Percentiles rank a stretch among this genome's conserved stretches.
Conservation (phyloP, 2,888 invertebrate species). For the Escarpia spicata region DNA sequence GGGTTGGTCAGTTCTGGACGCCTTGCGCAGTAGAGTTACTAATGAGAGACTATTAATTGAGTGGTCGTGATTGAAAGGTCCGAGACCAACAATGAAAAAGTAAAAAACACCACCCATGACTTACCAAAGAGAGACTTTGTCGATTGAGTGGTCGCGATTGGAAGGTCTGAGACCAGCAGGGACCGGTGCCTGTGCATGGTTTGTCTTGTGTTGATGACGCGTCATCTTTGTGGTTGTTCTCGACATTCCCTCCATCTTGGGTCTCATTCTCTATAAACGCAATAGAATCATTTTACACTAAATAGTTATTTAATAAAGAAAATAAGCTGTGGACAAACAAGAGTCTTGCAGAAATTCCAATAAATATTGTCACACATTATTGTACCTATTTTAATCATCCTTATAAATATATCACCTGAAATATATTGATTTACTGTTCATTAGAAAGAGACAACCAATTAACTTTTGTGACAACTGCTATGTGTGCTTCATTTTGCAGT, state of each 20-base stretch:
- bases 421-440: no score
- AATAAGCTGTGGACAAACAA: background rate
- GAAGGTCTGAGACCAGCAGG: constrained; percentile 39
- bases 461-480: no score
- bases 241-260: background rate
- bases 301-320: background rate
- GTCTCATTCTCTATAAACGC: background rate
- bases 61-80: constrained; percentile 54
- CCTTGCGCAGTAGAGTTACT: no score
- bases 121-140: constrained; percentile 64
- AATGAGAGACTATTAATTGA: constrained; percentile 57
- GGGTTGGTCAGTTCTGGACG: no score
- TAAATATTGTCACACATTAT: background rate
- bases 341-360: background rate
- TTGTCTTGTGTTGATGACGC: background rate
- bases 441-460: no score
- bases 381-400: no score
- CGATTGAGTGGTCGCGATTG: constrained; percentile 56
- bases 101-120: constrained; percentile 30
- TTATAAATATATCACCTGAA: no score
- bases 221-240: background rate
- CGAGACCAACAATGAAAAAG: constrained; percentile 13
- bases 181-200: background rate
- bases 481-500: no score
- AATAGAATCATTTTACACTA: background rate